Conservation (phyloP, 1,140 invertebrate genomes). For the Lerema accius region DNA sequence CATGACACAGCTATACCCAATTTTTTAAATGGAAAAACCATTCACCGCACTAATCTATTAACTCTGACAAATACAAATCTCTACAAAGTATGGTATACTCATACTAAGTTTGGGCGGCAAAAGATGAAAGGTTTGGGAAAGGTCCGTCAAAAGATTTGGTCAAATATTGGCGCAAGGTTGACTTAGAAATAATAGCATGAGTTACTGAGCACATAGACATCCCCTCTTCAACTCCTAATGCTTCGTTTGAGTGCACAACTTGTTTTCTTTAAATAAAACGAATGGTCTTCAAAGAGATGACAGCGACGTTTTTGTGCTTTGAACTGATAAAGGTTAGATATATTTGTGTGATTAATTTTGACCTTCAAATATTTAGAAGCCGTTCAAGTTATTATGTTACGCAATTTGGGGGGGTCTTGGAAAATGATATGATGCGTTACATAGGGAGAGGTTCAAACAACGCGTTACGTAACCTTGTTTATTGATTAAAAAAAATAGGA, state of each 20-base stretch:
- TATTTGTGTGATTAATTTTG: slow-evolving; percentile 3
- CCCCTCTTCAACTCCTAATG: slow-evolving; percentile 64
- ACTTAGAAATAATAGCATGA: slow-evolving; percentile 79
- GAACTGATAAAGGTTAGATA: neutral
- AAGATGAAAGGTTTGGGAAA: slow-evolving; percentile 66
- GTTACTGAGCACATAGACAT: slow-evolving; percentile 65
- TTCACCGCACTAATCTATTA: slow-evolving; percentile 7
- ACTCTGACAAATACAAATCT: slow-evolving; percentile 19
- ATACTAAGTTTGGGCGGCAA: slow-evolving; percentile 53
- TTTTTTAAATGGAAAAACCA: neutral
- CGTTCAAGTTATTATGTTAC: no score
- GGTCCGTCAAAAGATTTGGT: slow-evolving; percentile 66
- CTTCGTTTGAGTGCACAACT: slow-evolving; percentile 66
- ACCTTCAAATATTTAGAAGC: neutral
- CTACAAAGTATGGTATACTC: slow-evolving; percentile 15
- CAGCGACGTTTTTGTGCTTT: slow-evolving; percentile 20
- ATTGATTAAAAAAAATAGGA: no score
- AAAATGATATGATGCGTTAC: no score
- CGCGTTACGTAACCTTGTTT: no score
- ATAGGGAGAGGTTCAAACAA: no score
- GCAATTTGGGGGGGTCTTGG: no score
- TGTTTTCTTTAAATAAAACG: slow-evolving; percentile 76
- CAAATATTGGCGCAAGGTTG: slow-evolving; percentile 69
- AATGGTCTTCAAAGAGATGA: slow-evolving; percentile 46
- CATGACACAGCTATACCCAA: no score